Base-by-base conservation (phyloP, 2,888 invertebrate genomes). In the Eilema depressum region DNA sequence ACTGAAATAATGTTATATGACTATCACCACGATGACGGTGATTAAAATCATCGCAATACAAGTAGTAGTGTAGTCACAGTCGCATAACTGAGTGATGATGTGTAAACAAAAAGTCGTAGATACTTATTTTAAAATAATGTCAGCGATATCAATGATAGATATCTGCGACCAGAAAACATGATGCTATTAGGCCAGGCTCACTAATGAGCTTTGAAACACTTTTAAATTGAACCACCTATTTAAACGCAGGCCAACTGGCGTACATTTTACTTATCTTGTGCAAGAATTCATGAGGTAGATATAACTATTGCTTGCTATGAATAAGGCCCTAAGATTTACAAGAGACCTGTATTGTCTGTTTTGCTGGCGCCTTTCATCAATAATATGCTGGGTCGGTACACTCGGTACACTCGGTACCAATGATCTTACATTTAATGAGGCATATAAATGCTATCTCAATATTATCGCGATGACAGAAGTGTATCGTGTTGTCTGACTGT, bases 171-270 rank as follows among this genome's bases (percentile, higher is more conserved):
- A 53, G n/a, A n/a, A 53, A 7, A 53, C n/a, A 53, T 20, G 20
- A 20, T 2, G 47, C 47, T 47, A 20, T 47, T 47, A 47, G 47
- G 20, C 2, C 53, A n/a, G 53, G 53, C n/a, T 53, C 53, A 53
- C 53, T 26, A 59, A 59, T 59, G 23, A 59, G 59, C 26, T 53
- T 53, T 53, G 53, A 53, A 53, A n/a, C n/a, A 53, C 53, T 53
- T 53, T 53, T 53, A 53, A 53, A 53, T 53, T n/a, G n/a, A 53
- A 53, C n/a, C 53, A 53, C 53, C 53, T 53, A 53, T 53, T 53
- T 53, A 53, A 47, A n/a, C 53, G 53, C 53, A 10, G 53, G n/a
- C n/a, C 53, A 53, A 53, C 53, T 53, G 20, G 53, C 20, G 53
- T 53, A 53, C 53, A 53, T 53, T 53, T 53, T 53, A 53, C 53